These are phyloP conservation scores for Stegana nigrithorax DNA, from an alignment of 2,888 invertebrate genomes.

Conservation along the genomic window DNA sequence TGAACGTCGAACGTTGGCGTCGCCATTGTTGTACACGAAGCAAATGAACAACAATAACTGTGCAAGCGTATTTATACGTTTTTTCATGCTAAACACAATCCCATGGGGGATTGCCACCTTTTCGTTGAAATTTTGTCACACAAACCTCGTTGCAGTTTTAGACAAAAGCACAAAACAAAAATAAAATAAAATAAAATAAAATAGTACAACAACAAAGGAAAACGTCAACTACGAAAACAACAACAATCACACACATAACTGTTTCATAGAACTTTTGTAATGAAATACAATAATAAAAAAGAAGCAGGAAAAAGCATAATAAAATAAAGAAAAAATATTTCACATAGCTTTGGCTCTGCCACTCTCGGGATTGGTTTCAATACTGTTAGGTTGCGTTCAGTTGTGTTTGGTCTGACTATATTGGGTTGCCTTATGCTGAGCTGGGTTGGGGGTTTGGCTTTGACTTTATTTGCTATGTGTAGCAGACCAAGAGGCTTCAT, in stretches of 20 bases:
- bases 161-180: slow-evolving; percentile 10
- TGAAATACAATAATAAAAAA: slow-evolving; percentile 15
- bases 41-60: background rate
- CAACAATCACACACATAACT: slow-evolving; percentile 16
- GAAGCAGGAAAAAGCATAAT: too few relatives aligned
- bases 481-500: too few relatives aligned
- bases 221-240: slow-evolving; percentile 20
- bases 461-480: background rate
- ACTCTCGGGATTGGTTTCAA: too few relatives aligned
- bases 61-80: too few relatives aligned
- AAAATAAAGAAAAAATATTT: too few relatives aligned
- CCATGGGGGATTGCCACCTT: slow-evolving; percentile 27
- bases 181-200: slow-evolving; percentile 21
- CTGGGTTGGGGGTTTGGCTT: too few relatives aligned
- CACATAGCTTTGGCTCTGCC: too few relatives aligned
- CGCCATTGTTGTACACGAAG: too few relatives aligned
- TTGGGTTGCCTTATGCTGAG: too few relatives aligned
- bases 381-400: too few relatives aligned
- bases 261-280: background rate
- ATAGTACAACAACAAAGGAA: slow-evolving; percentile 35
- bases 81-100: slow-evolving; percentile 9
- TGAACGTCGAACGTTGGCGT: too few relatives aligned
- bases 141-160: slow-evolving; percentile 18
- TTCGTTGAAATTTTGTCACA: slow-evolving; percentile 24
- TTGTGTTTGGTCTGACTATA: too few relatives aligned